phyloP scores from a whole-genome alignment of 2,797 vertebrate genomes.

The Lagorchestes hirsutus region DNA sequence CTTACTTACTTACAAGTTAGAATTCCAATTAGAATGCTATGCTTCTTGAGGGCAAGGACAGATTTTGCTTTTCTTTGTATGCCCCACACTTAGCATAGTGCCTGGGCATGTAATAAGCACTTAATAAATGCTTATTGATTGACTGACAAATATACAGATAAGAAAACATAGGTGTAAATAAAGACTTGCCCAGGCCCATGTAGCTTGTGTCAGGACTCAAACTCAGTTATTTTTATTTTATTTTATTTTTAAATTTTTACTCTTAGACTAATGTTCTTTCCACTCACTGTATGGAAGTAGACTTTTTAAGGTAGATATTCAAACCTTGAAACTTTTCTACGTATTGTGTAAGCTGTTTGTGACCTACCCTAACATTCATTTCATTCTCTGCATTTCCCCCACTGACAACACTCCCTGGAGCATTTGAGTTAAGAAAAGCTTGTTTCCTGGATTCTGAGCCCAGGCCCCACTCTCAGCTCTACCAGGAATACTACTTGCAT shows the following conservation, averaged over 20 bases:
- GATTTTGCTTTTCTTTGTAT: neutral
- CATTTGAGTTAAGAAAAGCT: neutral
- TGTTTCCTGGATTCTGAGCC: conserved; percentile 43
- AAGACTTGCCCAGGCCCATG: neutral
- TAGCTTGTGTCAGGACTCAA: neutral
- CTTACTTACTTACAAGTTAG: neutral
- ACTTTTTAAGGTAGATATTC: conserved; percentile 23
- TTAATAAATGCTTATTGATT: neutral
- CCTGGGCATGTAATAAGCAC: neutral
- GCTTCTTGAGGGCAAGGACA: neutral
- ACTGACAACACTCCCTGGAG: neutral
- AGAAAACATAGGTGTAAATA: neutral
- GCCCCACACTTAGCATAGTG: neutral
- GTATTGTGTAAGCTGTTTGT: conserved; percentile 18
- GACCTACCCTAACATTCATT: conserved; percentile 9
- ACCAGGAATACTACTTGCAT: conserved; percentile 35
- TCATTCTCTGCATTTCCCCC: conserved; percentile 2
- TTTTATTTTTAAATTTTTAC: neutral
- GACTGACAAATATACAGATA: neutral
- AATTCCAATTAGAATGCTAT: neutral
- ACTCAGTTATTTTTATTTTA: neutral
- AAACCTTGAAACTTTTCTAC: conserved; percentile 10
- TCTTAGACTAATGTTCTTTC: neutral
- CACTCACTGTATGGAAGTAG: conserved; percentile 7
- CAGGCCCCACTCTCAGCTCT: conserved; percentile 13